Base-by-base conservation (phyloP, 2,888 invertebrate genomes). In the Dichetophora obliterata region DNA sequence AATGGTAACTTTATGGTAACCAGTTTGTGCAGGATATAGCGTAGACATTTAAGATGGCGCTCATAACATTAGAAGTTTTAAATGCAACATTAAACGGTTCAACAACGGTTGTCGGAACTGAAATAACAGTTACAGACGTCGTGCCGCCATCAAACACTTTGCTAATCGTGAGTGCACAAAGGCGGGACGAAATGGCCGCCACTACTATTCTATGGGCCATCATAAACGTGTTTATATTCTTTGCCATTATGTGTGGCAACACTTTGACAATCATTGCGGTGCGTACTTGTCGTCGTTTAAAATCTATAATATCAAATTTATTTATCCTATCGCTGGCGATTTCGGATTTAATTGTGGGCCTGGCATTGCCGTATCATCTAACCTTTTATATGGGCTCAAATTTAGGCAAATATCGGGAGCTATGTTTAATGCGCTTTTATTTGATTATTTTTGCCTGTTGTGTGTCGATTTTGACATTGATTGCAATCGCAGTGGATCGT, bases 271-370 rank as follows among this genome's bases (percentile, higher is more conserved):
- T 95, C 82, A 91, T 93, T 80, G 95, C 95, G 1, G 93, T 95
- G 68, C 91, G 92, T 76, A 90, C 93, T 81, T 94, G 93, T 88
- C 91, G 93, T 69, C 92, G 93, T 78, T 90, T 95, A 27, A 92
- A 94, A 8, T 91, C 92, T 54, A 91, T 94, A 69, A 92, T 93
- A 74, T 94, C 95, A 77, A 95, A 95, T 90, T 92, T 94, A 83
- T 95, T 95, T 89, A 93, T 95, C 80, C 91, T 95, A 78, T 95
- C 94, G 87, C 89, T 95, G 83, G 95, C 95, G 37, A 90, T 95
- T 80, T 94, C 95, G 31, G 95, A 95, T 89, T 91, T 95, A 68
- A 91, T 95, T 88, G 95, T 95, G 75, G 95, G 95, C 5, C 89
- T 95, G 52, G 93, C 94, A 48, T 89, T 95, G 82, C 95, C 95